A percentile compares a stretch with the other conserved stretches of the same genome.
phyloP scores from a whole-genome alignment of 2,888 invertebrate species.

The Zhengitettix transpicula region DNA sequence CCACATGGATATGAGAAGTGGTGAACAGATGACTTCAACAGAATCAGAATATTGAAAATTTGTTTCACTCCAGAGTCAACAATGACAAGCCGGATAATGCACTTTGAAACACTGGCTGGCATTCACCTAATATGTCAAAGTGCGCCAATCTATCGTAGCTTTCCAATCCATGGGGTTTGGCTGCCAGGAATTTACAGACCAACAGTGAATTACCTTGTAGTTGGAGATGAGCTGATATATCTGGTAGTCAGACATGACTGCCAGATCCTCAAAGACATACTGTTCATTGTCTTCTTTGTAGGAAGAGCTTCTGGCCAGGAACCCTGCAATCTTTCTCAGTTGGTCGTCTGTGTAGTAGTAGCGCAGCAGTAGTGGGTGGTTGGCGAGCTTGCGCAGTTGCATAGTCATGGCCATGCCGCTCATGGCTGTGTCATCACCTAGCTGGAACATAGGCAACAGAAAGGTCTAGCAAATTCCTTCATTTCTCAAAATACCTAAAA shows the following conservation, averaged over 20 bases:
- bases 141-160: too few species aligned
- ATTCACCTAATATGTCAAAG: too few species aligned
- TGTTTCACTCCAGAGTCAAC: too few species aligned
- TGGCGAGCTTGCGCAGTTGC: constrained; percentile 83
- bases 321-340: constrained; percentile 47
- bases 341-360: constrained; percentile 50
- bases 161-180: too few species aligned
- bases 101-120: too few species aligned
- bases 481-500: too few species aligned
- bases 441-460: constrained; percentile 7
- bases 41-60: too few species aligned
- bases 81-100: too few species aligned
- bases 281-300: constrained; percentile 63
- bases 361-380: constrained; percentile 78
- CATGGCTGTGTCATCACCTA: background rate
- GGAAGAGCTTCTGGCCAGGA: constrained; percentile 44
- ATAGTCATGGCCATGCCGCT: constrained; percentile 72
- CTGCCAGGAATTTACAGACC: too few species aligned
- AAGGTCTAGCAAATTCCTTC: constrained; percentile 8
- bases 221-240: constrained; percentile 60
- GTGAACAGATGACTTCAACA: too few species aligned
- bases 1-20: too few species aligned
- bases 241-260: constrained; percentile 82
- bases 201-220: constrained; percentile 41
- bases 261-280: constrained; percentile 73